phyloP scores from a whole-genome alignment of 2,888 invertebrate genomes.

The Hyalella azteca region DNA sequence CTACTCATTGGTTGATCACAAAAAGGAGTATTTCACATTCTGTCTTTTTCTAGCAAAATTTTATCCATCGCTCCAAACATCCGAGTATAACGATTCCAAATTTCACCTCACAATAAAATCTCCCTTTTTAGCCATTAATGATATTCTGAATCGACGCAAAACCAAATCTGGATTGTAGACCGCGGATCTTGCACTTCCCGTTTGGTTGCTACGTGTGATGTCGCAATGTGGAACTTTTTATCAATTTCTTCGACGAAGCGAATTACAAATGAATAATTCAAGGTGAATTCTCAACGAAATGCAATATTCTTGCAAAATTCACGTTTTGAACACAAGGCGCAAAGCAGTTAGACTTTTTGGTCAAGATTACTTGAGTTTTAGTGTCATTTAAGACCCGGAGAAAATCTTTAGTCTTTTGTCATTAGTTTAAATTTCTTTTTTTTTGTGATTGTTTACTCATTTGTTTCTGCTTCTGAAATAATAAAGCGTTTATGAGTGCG shows the following conservation, averaged over 20 bases:
- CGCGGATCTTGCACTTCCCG: conserved; percentile 9
- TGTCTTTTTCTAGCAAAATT: too few species aligned
- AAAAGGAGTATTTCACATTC: not conserved
- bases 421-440: not conserved
- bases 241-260: not conserved
- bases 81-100: not conserved
- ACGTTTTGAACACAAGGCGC: conserved; percentile 15
- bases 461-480: too few species aligned
- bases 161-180: not conserved
- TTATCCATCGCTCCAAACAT: too few species aligned
- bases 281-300: not conserved
- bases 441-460: too few species aligned
- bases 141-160: not conserved
- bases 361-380: not conserved
- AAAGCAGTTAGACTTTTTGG: not conserved
- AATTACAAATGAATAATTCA: conserved; percentile 7
- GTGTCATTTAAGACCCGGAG: not conserved
- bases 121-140: too few species aligned
- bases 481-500: too few species aligned
- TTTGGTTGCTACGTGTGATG: too few species aligned
- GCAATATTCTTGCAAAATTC: not conserved
- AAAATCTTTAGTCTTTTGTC: not conserved
- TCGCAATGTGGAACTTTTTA: not conserved
- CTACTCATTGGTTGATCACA: not conserved
- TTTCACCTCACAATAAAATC: too few species aligned